phyloP scores from a whole-genome alignment of 2,113 vertebrate species.

The Sprattus sprattus region DNA sequence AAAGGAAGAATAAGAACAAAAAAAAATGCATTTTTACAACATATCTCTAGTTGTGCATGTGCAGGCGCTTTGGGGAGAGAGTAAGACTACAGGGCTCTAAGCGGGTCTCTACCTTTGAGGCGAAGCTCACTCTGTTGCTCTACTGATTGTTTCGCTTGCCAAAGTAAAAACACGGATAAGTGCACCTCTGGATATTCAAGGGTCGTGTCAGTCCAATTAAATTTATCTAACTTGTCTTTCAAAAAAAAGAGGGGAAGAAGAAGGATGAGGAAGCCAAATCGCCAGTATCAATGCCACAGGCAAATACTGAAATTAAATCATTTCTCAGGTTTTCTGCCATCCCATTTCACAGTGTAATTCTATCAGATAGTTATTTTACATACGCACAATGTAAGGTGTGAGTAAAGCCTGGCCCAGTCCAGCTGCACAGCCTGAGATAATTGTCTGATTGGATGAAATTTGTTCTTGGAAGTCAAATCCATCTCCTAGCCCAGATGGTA shows the following conservation, averaged over 20 bases:
- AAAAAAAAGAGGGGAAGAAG: slow-evolving; percentile 40
- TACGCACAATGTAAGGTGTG: slow-evolving; percentile 11
- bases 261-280: slow-evolving; percentile 47
- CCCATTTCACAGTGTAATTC: slow-evolving; percentile 55
- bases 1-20: not conserved
- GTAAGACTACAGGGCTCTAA: not conserved
- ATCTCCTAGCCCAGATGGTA: slow-evolving; percentile 26
- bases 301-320: slow-evolving; percentile 39
- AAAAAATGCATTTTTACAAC: not conserved
- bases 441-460: slow-evolving; percentile 34
- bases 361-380: slow-evolving; percentile 45
- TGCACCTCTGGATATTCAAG: slow-evolving; percentile 14
- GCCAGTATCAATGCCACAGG: slow-evolving; percentile 34
- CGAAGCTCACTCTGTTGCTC: slow-evolving; percentile 6
- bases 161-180: slow-evolving; percentile 30
- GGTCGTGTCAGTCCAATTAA: slow-evolving; percentile 51
- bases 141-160: slow-evolving; percentile 2
- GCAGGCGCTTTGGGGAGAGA: not conserved
- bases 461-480: slow-evolving; percentile 28
- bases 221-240: slow-evolving; percentile 36
- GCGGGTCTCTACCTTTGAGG: slow-evolving; percentile 4
- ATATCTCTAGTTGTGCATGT: slow-evolving; percentile 12
- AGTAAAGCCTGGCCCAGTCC: not conserved
- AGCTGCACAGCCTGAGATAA: not conserved
- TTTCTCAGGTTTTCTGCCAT: slow-evolving; percentile 38